phyloP scores from a whole-genome alignment of 2,888 invertebrate genomes.

The Harpalus rufipes region DNA sequence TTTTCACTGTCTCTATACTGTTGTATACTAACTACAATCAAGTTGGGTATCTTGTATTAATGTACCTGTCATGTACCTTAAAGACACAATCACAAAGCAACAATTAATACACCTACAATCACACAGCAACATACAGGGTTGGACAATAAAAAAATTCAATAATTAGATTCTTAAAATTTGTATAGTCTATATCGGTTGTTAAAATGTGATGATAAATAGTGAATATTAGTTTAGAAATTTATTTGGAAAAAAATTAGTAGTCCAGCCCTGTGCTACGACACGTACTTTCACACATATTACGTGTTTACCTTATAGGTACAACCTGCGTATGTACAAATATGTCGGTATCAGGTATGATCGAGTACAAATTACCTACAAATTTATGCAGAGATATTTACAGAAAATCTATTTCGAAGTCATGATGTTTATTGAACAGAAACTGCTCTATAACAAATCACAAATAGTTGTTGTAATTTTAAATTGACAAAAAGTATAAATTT shows the following conservation, averaged over 20 bases:
- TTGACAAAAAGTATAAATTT: constrained; percentile 56
- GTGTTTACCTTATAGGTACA: constrained; percentile 61
- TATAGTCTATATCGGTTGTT: constrained; percentile 50
- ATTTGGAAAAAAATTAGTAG: constrained; percentile 23
- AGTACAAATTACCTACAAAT: constrained; percentile 62
- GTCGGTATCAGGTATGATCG: constrained; percentile 59
- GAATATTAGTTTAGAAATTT: constrained; percentile 41
- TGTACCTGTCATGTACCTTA: constrained; percentile 59
- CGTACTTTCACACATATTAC: constrained; percentile 36
- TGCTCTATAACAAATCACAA: constrained; percentile 59
- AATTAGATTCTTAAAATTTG: constrained; percentile 47
- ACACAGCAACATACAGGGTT: constrained; percentile 48
- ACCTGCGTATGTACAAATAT: constrained; percentile 52
- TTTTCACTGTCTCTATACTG: constrained; percentile 62
- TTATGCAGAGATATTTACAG: constrained; percentile 57
- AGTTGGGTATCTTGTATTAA: constrained; percentile 59
- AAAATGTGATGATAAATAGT: constrained; percentile 38
- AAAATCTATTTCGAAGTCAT: constrained; percentile 61
- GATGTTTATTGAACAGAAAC: constrained; percentile 55
- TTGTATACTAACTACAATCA: constrained; percentile 60
- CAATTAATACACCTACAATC: constrained; percentile 29
- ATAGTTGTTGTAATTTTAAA: constrained; percentile 62
- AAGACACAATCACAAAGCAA: constrained; percentile 54
- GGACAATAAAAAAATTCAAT: constrained; percentile 40
- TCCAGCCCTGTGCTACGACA: constrained; percentile 52